Evolutionary conservation across 2,888 invertebrate genomes (phyloP), one percentile per base, ranked within the genome.

Genomic region (Octonoba sinensis): DNA sequence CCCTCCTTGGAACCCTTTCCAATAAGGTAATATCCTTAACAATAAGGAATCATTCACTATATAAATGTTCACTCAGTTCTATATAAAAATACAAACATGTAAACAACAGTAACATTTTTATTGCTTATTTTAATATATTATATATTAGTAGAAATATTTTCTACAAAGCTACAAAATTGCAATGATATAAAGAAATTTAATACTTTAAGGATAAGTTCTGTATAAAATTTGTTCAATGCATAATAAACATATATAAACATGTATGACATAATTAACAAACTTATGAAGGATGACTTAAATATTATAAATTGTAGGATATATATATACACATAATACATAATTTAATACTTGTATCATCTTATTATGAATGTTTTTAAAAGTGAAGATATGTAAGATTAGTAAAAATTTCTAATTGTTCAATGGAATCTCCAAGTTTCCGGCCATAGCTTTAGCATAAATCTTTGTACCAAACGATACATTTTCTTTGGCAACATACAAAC

Each of bases 401-500:
- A 70, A 64, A 75, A 76, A 75, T 65, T 70, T 65, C 47, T 46
- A 27, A 71, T 82, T 18, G 56, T 71, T 82, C 70, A 82, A 71
- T 75, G 66, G 57, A 75, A 75, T 66, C 82, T 82, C 82, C 82
- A 82, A 47, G 65, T 82, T 57, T 75, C 65, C 13, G 82, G 75
- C 82, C 82, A 82, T 18, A 82, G 65, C 59, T 71, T 82, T 20
- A 75, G 57, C 36, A 75, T 73, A 57, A 82, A 75, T 24, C 82
- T 60, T 59, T 70, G 82, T 27, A 82, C 69, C 20, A 82, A 44
- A 57, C 82, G 82, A 60, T 82, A 82, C 70, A 82, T 75, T 36
- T 75, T 82, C 57, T 82, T 83, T 57, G 84, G 84, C 60, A 84
- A 59, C 54, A 83, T 69, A 64, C 84, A 84, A 44, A 82, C 73